Conservation (phyloP, 2,113 vertebrate genomes). For the Antennarius striatus region DNA sequence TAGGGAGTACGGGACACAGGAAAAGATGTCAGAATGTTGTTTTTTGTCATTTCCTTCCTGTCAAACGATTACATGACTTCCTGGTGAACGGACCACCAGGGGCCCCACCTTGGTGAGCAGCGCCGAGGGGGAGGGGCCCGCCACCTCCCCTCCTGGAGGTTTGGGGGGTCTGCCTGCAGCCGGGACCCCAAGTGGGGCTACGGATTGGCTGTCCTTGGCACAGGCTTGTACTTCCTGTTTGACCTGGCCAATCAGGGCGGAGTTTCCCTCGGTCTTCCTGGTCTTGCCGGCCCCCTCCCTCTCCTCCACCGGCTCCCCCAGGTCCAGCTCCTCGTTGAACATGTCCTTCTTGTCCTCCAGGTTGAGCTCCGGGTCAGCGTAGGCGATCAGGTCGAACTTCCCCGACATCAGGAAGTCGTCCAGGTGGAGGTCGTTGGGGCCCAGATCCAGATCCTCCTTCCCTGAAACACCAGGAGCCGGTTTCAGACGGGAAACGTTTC, state of each 20-base stretch:
- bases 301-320: constrained; percentile 87
- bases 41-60: neutral
- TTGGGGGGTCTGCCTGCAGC: neutral
- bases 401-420: constrained; percentile 93
- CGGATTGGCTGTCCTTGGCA: constrained; percentile 11
- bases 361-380: constrained; percentile 94
- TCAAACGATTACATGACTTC: neutral
- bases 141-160: neutral
- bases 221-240: constrained; percentile 56
- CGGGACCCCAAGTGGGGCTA: neutral
- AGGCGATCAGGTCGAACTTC: constrained; percentile 97
- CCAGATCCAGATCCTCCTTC: constrained; percentile 92
- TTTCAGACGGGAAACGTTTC: too few relatives aligned
- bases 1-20: too few relatives aligned
- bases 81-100: neutral
- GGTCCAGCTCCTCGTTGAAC: constrained; percentile 95
- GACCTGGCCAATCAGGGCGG: constrained; percentile 11
- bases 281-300: constrained; percentile 36
- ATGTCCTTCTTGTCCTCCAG: constrained; percentile 95
- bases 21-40: neutral
- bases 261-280: neutral
- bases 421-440: constrained; percentile 91
- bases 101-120: constrained; percentile 39
- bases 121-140: neutral
- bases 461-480: constrained; percentile 59